Conservation (phyloP, 2,888 invertebrate species). For the Dicycla oo region DNA sequence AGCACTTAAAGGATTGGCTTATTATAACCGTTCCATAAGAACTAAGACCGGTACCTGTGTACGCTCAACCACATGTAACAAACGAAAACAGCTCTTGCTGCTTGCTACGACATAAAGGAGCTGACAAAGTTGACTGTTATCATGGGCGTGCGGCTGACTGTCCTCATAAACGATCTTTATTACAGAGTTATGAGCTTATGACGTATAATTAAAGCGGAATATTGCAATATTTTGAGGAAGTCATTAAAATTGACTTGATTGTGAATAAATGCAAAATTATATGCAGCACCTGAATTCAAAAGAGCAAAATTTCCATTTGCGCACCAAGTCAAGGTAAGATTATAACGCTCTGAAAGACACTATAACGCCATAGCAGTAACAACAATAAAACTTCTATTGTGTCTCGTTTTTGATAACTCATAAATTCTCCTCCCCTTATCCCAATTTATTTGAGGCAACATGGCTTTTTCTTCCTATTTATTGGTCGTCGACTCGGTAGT, state of each 20-base stretch:
- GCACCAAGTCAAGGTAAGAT: no score
- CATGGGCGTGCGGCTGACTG: neutral
- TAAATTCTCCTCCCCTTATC: no score
- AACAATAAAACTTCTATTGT: no score
- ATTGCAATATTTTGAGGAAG: constrained; percentile 25
- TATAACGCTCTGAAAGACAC: no score
- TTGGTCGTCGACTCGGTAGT: no score
- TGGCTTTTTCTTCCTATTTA: no score
- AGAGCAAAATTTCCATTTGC: no score
- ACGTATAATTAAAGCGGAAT: constrained; percentile 3
- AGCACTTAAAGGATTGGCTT: neutral
- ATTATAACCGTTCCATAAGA: neutral
- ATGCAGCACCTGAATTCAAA: no score
- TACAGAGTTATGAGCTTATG: neutral
- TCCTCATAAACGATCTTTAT: constrained; percentile 4
- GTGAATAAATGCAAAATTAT: neutral
- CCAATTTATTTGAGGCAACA: no score
- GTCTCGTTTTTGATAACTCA: no score
- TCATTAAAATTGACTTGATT: constrained; percentile 2
- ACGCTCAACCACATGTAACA: neutral
- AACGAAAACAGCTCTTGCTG: neutral
- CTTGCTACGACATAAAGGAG: neutral
- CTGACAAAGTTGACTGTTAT: no score
- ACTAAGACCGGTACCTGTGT: constrained; percentile 7
- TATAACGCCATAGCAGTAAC: no score